Evolutionary conservation across 2,888 invertebrate species (phyloP), one percentile per base, ranked within the genome.

Genomic region (Netelia melanura): DNA sequence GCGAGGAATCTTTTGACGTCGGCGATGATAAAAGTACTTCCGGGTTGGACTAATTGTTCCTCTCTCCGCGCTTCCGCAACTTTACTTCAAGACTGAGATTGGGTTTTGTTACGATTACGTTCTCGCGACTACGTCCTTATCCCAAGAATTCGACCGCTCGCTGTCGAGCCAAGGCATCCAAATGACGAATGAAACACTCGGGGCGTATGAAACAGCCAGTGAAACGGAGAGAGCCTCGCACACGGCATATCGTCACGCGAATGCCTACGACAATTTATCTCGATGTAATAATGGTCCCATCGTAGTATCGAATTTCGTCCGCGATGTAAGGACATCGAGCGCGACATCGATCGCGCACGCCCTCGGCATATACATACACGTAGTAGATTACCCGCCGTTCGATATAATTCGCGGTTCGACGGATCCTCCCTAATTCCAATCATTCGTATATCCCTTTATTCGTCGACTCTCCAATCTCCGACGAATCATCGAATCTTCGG

Each of bases 171-270:
- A 38, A 82, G 84, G 70, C 78, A 81, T 74, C 56, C 74, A 71
- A 79, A 83, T 87, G 85, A 87, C 83, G 82, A 86, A 84, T 87
- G 87, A 70, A 70, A 82, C 83, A 83, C 71, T 77, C 71, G 56
- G 68, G 58, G 52, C 68, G 72, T 48, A 68, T 64, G 43, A 65
- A 68, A 38, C 62, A 54, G 17, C 52, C 21, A 11, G n/a, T 43
- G 52, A 56, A 64, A 43, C 30, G 11, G 30, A 62, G 62, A 52
- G 38, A 38, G 1, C 38, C 6, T 38, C 38, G 81, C 56, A 62
- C 61, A 72, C 67, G 67, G 52, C 82, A 54, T 44, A n/a, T 65
- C 76, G 82, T 76, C 85, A 80, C 85, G 76, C 82, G 23, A 82
- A 71, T 80, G 48, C 9, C 25, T 48, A 48, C 48, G 11, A 48